Evolutionary conservation across 2,888 invertebrate genomes (phyloP), one percentile per base, ranked within the genome.

Genomic region (Serrognathus titanus): DNA sequence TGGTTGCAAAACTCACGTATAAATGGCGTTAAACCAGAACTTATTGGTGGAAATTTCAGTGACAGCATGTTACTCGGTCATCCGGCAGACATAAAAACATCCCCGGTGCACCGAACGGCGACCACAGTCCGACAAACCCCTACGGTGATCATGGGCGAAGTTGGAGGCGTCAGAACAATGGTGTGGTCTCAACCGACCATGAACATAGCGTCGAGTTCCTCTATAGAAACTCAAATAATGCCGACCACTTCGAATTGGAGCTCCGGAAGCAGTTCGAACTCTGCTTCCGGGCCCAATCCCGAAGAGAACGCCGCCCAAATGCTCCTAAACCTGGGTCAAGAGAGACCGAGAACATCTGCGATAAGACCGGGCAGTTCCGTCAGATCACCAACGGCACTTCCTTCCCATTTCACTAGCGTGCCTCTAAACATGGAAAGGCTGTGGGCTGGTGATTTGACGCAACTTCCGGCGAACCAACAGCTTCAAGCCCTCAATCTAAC

Each of bases 131-230:
- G 89, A 63, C 81, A 83, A 57, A 82, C 94, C 50, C 94, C 94
- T 35, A 91, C 92, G 48, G 94, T 94, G 61, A 92, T 94, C 65
- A 93, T 94, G 93, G 94, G 94, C 48, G 94, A 94, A 77, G 92
- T 92, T 39, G 94, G 94, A 53, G 92, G 94, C 41, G 94, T 94
- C 0, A 72, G 83, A 55, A 86, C 87, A 41, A 87, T 86, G 86
- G 82, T 86, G 56, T 87, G 86, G 86, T 84, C 85, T 31, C 83
- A 84, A 64, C 85, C 85, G 3, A 74, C 80, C 1, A 68, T 80
- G 41, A 76, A 76, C 41, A 75, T 78, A 16, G 73, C 62, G 47
- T 43, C 61, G 49, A 51, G 64, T 16, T 49, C 58, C n/a, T 56
- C 59, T 9, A 48, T 65, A 43, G 69, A 71, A 54, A 63, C 73